Evolutionary conservation across 2,888 invertebrate genomes (phyloP), one percentile per base, ranked within the genome.

Genomic region (Leptinotarsa haldemani): DNA sequence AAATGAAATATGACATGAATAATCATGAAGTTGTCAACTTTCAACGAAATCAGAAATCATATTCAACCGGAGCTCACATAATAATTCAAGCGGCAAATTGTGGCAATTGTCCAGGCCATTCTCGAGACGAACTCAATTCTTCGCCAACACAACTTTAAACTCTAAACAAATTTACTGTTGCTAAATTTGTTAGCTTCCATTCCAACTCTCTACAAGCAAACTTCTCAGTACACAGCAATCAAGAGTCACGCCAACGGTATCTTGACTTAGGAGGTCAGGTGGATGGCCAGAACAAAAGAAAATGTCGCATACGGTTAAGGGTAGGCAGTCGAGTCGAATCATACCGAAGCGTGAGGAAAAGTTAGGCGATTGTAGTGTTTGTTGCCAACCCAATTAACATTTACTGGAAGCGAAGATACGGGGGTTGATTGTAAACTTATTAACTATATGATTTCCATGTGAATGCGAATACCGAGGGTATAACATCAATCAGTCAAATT

Each of bases 211-310:
- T 40, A 40, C 9, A 15, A 48, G 56, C 20, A 56, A 56, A 56
- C 56, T 56, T 56, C 56, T 4, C 56, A 4, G 56, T 22, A 22
- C 61, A 61, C 61, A 61, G 40, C n/a, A 61, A 61, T 61, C 40
- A 40, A 61, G 61, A 25, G 61, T 61, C 61, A 40, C 61, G 61
- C 40, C 61, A 12, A 40, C 40, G n/a, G 30, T 61, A 40, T 25
- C 40, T 40, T 61, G 61, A 61, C 40, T 25, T 40, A 30, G n/a
- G 61, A 61, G 61, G 40, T 40, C 61, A 61, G 40, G 61, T 61
- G 30, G 25, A 61, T 40, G 40, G 25, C n/a, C 61, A 30, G 61
- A 61, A 61, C 61, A 61, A 61, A 61, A 61, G 61, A 61, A 61
- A 56, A 56, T 20, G 20, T 56, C 56, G 15, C 22, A 13, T 56